Conservation (phyloP, 2,797 vertebrate genomes). For the Spatula clypeata region DNA sequence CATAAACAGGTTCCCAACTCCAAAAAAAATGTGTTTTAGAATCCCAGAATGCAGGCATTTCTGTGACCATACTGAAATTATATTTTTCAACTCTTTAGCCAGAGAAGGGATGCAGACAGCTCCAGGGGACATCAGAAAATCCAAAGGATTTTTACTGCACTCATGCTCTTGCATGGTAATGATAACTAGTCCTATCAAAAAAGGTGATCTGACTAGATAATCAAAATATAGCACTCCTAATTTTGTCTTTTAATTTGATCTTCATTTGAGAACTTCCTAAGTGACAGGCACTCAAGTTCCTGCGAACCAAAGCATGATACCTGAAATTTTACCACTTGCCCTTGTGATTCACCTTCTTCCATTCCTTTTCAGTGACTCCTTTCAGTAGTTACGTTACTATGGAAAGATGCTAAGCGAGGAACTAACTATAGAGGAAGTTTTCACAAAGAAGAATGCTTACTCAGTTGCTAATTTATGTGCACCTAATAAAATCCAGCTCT, state of each 20-base stretch:
- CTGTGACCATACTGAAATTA: neutral
- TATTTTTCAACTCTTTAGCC: neutral
- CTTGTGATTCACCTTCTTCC: neutral
- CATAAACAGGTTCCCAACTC: neutral
- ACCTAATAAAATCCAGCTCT: neutral
- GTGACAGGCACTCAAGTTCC: neutral
- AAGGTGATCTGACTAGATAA: neutral
- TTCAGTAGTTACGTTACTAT: neutral
- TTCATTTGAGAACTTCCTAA: neutral
- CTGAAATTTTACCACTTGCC: neutral
- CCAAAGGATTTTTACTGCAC: neutral
- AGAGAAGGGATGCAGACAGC: neutral
- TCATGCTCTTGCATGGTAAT: neutral
- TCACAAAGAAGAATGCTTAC: neutral
- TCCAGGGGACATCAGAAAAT: neutral
- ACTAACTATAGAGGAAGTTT: neutral
- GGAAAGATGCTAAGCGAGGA: neutral
- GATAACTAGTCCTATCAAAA: neutral
- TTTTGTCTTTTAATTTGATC: neutral
- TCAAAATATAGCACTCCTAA: fast-evolving
- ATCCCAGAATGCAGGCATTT: neutral
- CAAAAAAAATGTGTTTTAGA: neutral
- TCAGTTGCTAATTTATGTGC: neutral
- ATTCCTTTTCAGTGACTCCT: slow-evolving; percentile 15
- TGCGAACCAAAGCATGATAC: neutral